Percentiles rank a stretch among this genome's conserved stretches.
Evolutionary conservation across 2,113 vertebrate genomes (phyloP).

Genomic region (Tyto alba): DNA sequence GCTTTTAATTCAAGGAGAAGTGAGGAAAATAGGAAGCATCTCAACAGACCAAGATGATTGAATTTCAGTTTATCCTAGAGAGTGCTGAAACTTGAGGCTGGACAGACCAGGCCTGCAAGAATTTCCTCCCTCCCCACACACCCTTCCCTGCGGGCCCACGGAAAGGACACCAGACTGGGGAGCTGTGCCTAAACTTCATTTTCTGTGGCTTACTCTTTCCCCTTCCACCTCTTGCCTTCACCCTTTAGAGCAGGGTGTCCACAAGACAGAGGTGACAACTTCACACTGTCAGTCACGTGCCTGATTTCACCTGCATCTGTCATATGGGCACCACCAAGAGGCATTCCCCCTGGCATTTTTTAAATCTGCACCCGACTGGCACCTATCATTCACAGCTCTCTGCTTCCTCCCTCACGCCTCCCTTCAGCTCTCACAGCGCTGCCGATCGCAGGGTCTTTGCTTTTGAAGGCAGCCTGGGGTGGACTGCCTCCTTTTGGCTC

Average conservation of each 20-base stretch:
- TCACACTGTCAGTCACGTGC: not conserved
- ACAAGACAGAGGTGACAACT: not conserved
- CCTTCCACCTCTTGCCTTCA: not conserved
- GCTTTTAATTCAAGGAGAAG: not conserved
- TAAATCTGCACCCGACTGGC: not conserved
- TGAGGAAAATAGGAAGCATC: slow-evolving; percentile 19
- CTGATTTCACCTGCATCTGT: not conserved
- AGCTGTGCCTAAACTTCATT: not conserved
- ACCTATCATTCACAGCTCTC: not conserved
- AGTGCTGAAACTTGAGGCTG: not conserved
- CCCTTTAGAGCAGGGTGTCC: not conserved
- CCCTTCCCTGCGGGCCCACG: not conserved
- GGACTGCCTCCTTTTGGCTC: slow-evolving; percentile 20
- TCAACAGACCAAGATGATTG: not conserved
- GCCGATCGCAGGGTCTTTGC: not conserved
- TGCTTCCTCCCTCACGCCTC: not conserved
- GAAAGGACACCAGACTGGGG: not conserved
- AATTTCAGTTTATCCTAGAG: not conserved
- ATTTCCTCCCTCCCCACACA: not conserved
- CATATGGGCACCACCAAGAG: not conserved
- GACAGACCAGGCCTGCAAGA: not conserved
- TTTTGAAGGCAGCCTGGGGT: slow-evolving; percentile 8
- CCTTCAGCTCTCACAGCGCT: not conserved
- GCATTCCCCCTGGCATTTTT: not conserved
- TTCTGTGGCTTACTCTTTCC: not conserved